Percentiles rank a stretch among this genome's conserved stretches.
phyloP scores from a whole-genome alignment of 2,797 vertebrate genomes.

The Gambusia yucatana region DNA sequence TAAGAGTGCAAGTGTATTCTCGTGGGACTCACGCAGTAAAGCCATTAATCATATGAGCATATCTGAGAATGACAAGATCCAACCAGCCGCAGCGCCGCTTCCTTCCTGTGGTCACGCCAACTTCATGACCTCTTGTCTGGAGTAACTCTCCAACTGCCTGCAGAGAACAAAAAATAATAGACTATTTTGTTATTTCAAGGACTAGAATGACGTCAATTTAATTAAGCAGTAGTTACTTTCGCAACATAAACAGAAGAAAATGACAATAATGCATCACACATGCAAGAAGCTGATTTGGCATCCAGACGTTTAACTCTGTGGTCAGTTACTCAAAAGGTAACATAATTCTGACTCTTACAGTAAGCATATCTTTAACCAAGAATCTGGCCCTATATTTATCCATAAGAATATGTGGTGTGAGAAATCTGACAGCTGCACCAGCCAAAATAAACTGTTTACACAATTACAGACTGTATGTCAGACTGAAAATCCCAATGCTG shows the following conservation, averaged over 20 bases:
- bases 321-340: conserved; percentile 67
- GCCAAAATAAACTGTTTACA: conserved; percentile 32
- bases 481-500: conserved; percentile 10
- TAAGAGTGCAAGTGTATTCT: not conserved
- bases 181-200: not conserved
- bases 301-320: conserved; percentile 47
- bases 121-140: conserved; percentile 94
- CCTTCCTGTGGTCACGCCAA: conserved; percentile 96
- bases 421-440: conserved; percentile 76
- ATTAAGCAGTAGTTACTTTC: not conserved
- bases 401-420: conserved; percentile 71
- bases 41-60: conserved; percentile 98
- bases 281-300: conserved; percentile 24
- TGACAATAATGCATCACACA: conserved; percentile 44
- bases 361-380: conserved; percentile 72
- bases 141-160: conserved; percentile 93
- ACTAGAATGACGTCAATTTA: not conserved
- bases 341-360: conserved; percentile 54
- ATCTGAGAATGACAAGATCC: conserved; percentile 95
- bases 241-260: conserved; percentile 21
- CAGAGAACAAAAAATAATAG: conserved; percentile 18
- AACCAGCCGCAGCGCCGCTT: conserved; percentile 98
- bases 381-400: conserved; percentile 81
- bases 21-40: conserved; percentile 93
- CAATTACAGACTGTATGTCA: conserved; percentile 39